phyloP scores from a whole-genome alignment of 1,140 invertebrate genomes.

The Tetragnatha versicolor region DNA sequence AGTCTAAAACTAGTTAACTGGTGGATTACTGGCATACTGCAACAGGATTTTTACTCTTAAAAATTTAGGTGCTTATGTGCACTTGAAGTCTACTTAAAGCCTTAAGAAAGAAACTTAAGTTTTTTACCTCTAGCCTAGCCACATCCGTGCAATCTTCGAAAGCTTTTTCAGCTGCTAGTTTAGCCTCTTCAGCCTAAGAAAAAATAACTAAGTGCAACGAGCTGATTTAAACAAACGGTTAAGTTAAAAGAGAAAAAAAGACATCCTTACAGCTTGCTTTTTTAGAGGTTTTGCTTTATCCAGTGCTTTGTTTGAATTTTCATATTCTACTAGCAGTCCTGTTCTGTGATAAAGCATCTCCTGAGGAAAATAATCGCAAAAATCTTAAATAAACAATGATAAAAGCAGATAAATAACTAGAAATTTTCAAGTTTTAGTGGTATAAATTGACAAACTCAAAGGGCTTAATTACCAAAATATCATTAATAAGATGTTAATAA shows the following conservation, averaged over 20 bases:
- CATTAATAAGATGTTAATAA: too few species aligned
- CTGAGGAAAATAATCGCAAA: conserved; percentile 40
- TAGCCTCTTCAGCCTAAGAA: conserved; percentile 57
- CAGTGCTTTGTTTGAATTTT: conserved; percentile 64
- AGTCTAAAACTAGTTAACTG: too few species aligned
- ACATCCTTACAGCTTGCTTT: conserved; percentile 63
- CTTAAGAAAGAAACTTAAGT: too few species aligned
- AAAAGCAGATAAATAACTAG: too few species aligned
- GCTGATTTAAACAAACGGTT: background rate
- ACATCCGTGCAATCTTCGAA: conserved; percentile 59
- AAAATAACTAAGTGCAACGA: background rate
- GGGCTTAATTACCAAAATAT: too few species aligned
- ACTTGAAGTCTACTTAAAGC: too few species aligned
- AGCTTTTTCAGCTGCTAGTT: conserved; percentile 58
- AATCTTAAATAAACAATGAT: too few species aligned
- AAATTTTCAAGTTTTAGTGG: too few species aligned
- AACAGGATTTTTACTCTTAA: too few species aligned
- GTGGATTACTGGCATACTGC: too few species aligned
- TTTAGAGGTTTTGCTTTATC: conserved; percentile 66
- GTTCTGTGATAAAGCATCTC: conserved; percentile 66
- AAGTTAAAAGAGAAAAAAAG: background rate
- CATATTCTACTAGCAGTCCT: conserved; percentile 65
- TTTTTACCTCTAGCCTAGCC: conserved; percentile 56
- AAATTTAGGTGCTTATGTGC: too few species aligned
- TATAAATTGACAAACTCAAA: too few species aligned